Conservation (phyloP, 2,113 vertebrate species). For the Seriola dumerili region DNA sequence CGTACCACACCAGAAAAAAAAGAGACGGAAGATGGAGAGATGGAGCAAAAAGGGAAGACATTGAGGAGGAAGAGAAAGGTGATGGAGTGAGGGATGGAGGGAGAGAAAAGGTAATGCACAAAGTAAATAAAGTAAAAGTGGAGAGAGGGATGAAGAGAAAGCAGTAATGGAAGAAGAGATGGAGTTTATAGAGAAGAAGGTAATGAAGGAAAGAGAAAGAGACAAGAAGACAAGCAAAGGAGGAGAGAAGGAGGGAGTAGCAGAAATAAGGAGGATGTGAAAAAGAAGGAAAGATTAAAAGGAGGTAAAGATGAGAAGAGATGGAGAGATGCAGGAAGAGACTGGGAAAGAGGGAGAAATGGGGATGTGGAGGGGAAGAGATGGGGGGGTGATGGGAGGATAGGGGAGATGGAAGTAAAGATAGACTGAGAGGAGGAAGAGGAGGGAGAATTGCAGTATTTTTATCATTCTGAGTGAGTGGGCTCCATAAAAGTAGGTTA, state of each 20-base stretch:
- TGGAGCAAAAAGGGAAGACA: neutral
- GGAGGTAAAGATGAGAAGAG: neutral
- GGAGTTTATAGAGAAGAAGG: neutral
- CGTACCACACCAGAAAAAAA: neutral
- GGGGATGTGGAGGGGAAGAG: neutral
- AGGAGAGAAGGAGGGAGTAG: neutral
- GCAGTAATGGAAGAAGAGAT: neutral
- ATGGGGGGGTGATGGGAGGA: neutral
- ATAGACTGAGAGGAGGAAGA: constrained; percentile 15
- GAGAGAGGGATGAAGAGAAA: neutral
- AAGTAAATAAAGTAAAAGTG: neutral
- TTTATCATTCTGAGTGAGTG: constrained; percentile 75
- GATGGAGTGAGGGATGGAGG: neutral
- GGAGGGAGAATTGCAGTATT: constrained; percentile 71
- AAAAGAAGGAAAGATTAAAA: neutral
- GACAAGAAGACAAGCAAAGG: neutral
- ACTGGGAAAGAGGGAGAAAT: neutral
- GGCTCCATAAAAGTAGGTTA: constrained; percentile 81
- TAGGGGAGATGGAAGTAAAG: neutral
- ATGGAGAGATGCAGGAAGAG: neutral
- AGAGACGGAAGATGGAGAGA: neutral
- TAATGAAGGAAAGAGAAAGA: neutral
- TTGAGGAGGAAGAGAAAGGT: neutral
- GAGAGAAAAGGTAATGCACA: neutral
- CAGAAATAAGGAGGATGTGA: neutral